phyloP scores from a whole-genome alignment of 2,888 invertebrate species.

The Parnassius orleans region DNA sequence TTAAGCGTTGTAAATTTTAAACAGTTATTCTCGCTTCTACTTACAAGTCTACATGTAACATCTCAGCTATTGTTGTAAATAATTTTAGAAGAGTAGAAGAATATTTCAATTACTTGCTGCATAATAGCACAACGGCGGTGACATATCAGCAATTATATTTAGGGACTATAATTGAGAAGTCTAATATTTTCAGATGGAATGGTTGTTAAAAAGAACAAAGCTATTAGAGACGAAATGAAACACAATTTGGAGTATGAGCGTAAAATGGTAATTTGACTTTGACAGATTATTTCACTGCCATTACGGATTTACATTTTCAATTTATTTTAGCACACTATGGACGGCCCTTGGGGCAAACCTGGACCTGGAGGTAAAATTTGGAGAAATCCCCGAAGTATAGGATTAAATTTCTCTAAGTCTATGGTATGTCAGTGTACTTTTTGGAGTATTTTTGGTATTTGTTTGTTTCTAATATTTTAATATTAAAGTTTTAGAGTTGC shows the following conservation, averaged over 20 bases:
- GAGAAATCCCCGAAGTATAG: conserved; percentile 87
- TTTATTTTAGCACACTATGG: conserved; percentile 62
- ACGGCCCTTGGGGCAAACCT: conserved; percentile 84
- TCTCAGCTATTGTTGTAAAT: no score
- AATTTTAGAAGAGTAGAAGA: no score
- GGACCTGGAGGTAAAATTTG: conserved; percentile 87
- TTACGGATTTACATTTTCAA: conserved; percentile 29
- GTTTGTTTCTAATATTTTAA: background rate
- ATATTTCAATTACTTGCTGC: background rate
- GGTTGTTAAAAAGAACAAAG: conserved; percentile 77
- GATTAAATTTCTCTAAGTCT: conserved; percentile 88
- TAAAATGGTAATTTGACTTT: conserved; percentile 71
- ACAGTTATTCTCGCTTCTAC: no score
- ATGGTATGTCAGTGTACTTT: conserved; percentile 77
- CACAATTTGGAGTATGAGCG: conserved; percentile 72
- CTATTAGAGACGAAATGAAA: conserved; percentile 68
- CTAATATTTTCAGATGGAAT: conserved; percentile 75
- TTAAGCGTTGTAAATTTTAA: no score
- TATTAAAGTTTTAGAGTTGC: conserved; percentile 8
- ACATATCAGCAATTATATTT: background rate
- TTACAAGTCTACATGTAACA: no score
- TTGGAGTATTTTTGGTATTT: background rate
- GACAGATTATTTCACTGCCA: conserved; percentile 24
- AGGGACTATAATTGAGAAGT: background rate
- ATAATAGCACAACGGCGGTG: background rate